Evolutionary conservation across 2,113 vertebrate species (phyloP), one percentile per base, ranked within the genome.

Genomic region (Otolemur garnettii): DNA sequence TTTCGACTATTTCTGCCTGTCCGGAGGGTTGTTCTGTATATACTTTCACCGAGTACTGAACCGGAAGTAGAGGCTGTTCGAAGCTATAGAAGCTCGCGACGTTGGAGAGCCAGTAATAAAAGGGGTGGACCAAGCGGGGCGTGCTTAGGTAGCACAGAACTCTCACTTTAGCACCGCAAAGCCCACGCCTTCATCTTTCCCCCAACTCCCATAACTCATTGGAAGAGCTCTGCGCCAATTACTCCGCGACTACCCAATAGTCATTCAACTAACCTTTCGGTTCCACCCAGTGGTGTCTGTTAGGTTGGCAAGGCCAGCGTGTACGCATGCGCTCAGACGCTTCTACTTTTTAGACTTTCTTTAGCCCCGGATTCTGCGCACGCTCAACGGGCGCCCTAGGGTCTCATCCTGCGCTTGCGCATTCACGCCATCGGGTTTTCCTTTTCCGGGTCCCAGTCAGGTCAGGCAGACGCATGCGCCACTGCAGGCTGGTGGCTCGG

Each of bases 371-470:
- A 45, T 12, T 82, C 72, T 57, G 88, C 93, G 79, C 94, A 89
- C 15, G 96, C 86, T 55, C 91, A 26, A 38, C 90, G 22, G 11
- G 55, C 30, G 22, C 30, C 21, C 10, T 28, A 0, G n/a, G 13
- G 9, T 12, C 33, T n/a, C 0, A 10, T 26, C 7, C 13, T 42
- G 94, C 96, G 97, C 96, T 50, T 97, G 97, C 97, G 97, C 95
- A 83, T 18, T 93, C 28, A 0, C 24, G 74, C 82, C 18, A 7
- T 30, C 69, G 74, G 75, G 12, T 68, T 97, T 97, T 97, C 94
- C 97, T 93, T 97, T 98, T 97, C 98, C 96, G 98, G 98, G 96
- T 98, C 97, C 86, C 68, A 8, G 35, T 72, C 66, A 62, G 92
- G n/a, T 81, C 75, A 26, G 74, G 81, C 10, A 38, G 80, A 93